These are phyloP conservation scores for Betta splendens DNA, from an alignment of 2,797 vertebrate species.

Conservation along the genomic window DNA sequence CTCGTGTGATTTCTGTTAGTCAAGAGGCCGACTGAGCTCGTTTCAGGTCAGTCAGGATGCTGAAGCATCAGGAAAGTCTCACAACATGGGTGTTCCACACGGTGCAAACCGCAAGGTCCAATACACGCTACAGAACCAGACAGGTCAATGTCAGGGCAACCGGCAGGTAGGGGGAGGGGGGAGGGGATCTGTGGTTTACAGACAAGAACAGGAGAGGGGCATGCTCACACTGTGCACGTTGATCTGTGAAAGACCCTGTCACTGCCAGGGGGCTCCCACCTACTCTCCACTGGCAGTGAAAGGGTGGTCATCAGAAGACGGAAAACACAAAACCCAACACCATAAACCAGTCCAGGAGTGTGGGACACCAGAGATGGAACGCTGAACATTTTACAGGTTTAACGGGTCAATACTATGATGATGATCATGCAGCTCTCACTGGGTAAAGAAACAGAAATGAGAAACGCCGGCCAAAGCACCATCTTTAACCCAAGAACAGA, in stretches of 20 bases:
- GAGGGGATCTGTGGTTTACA: slow-evolving; percentile 56
- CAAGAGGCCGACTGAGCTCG: neutral
- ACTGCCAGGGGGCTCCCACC: slow-evolving; percentile 58
- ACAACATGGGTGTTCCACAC: slow-evolving; percentile 25
- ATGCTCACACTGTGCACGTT: slow-evolving; percentile 85
- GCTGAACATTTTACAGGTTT: slow-evolving; percentile 33
- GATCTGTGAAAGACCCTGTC: slow-evolving; percentile 78
- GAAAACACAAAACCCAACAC: slow-evolving; percentile 43
- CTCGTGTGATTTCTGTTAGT: neutral
- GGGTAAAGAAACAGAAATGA: slow-evolving; percentile 31
- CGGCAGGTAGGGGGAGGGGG: slow-evolving; percentile 25
- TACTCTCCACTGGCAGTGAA: slow-evolving; percentile 71
- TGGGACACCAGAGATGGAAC: slow-evolving; percentile 31
- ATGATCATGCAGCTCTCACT: slow-evolving; percentile 62
- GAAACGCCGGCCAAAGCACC: slow-evolving; percentile 28
- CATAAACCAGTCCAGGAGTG: slow-evolving; percentile 55
- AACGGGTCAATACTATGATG: slow-evolving; percentile 32
- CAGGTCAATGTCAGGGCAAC: slow-evolving; percentile 11
- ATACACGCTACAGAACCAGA: slow-evolving; percentile 15
- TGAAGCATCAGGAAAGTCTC: slow-evolving; percentile 16
- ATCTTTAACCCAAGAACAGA: slow-evolving; percentile 30
- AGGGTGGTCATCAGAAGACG: slow-evolving; percentile 62
- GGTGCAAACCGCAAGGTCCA: slow-evolving; percentile 47
- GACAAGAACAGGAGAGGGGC: slow-evolving; percentile 70
- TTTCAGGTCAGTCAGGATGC: neutral